Evolutionary conservation across 92 coral and sea anemone genomes (phyloP).

Genomic region (Siderastrea radians): DNA sequence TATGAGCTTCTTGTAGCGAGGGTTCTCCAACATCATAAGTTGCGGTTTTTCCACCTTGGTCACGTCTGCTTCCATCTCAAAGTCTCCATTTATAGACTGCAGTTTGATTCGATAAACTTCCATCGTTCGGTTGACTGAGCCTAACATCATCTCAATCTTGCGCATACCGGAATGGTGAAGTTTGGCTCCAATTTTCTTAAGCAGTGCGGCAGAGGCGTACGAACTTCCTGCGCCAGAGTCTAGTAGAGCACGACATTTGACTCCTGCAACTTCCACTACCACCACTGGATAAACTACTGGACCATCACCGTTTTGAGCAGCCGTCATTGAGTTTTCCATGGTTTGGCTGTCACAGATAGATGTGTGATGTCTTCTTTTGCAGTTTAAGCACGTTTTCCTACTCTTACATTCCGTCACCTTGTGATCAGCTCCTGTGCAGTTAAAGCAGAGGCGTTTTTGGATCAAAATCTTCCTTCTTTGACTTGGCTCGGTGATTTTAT

Average conservation of each 20-base stretch:
- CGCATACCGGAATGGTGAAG: slow-evolving; percentile 39
- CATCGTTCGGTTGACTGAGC: slow-evolving; percentile 31
- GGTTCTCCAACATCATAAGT: slow-evolving; percentile 48
- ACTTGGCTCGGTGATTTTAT: no score
- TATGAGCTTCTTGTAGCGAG: slow-evolving; percentile 40
- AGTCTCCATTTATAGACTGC: slow-evolving; percentile 17
- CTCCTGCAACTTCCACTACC: slow-evolving; percentile 44
- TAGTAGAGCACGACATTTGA: slow-evolving; percentile 40
- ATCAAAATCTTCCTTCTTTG: no score
- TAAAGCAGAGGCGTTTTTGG: no score
- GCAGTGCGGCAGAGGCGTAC: slow-evolving; percentile 48
- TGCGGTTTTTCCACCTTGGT: slow-evolving; percentile 49
- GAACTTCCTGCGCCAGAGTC: slow-evolving; percentile 40
- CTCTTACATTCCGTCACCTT: no score
- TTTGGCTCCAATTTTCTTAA: slow-evolving; percentile 22
- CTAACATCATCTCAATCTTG: slow-evolving; percentile 49
- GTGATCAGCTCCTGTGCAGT: no score
- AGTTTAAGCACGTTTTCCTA: no score
- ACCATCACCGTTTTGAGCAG: slow-evolving; percentile 22
- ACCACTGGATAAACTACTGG: slow-evolving; percentile 51
- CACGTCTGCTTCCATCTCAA: slow-evolving; percentile 39
- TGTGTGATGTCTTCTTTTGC: neutral
- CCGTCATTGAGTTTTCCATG: slow-evolving; percentile 24
- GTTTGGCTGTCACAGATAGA: slow-evolving; percentile 42
- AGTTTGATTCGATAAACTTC: slow-evolving; percentile 40